phyloP scores from a whole-genome alignment of 2,888 invertebrate genomes.

The Erannis defoliaria region DNA sequence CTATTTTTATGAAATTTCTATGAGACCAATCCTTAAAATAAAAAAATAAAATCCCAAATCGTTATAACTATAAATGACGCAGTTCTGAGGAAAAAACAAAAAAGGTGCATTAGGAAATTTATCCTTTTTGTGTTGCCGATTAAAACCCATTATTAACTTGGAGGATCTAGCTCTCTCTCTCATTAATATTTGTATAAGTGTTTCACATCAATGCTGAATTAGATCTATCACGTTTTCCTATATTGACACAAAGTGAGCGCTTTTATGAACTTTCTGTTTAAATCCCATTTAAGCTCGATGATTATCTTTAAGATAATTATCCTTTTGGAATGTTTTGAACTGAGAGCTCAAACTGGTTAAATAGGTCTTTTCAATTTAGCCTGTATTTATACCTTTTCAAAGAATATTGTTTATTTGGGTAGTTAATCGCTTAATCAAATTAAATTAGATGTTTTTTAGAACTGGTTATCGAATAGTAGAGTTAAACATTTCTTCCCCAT shows the following conservation, averaged over 20 bases:
- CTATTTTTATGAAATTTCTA: too few relatives aligned
- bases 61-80: too few relatives aligned
- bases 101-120: too few relatives aligned
- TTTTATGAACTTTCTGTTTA: conserved; percentile 24
- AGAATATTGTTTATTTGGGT: conserved; percentile 26
- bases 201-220: not conserved
- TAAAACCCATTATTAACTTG: too few relatives aligned
- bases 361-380: conserved; percentile 33
- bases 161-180: too few relatives aligned
- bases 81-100: too few relatives aligned
- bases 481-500: too few relatives aligned
- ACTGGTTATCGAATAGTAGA: not conserved
- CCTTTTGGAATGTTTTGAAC: conserved; percentile 25
- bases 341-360: conserved; percentile 21
- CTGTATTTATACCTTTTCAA: conserved; percentile 25
- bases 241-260: conserved; percentile 15
- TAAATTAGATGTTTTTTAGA: conserved; percentile 8
- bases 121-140: too few relatives aligned
- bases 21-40: too few relatives aligned
- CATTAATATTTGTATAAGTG: too few relatives aligned
- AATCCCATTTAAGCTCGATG: conserved; percentile 42
- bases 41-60: too few relatives aligned
- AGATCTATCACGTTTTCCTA: conserved; percentile 21
- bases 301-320: conserved; percentile 39
- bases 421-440: conserved; percentile 26